Conservation (phyloP, 2,888 invertebrate genomes). For the Epinotia bilunana region DNA sequence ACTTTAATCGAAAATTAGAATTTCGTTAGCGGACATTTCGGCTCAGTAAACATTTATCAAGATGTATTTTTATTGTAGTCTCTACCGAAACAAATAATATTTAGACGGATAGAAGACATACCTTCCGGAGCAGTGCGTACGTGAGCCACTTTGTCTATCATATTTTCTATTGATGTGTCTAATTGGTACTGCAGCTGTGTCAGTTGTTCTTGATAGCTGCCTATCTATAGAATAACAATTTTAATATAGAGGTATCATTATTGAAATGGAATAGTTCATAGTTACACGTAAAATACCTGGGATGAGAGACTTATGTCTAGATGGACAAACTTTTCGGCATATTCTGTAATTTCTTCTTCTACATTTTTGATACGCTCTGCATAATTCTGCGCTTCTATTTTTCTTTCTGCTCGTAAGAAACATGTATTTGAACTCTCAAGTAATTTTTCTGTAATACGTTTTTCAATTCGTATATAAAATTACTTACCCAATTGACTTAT, state of each 20-base stretch:
- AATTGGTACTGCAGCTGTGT: conserved; percentile 36
- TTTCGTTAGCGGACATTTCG: no score
- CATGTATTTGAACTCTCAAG: not conserved
- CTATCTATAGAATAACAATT: conserved; percentile 8
- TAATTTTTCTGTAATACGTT: not conserved
- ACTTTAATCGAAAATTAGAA: no score
- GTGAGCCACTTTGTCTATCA: conserved; percentile 21
- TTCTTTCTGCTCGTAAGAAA: conserved; percentile 6
- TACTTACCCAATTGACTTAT: conserved; percentile 5
- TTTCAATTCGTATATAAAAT: not conserved
- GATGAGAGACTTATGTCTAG: conserved; percentile 23
- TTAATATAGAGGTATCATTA: not conserved
- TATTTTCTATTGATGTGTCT: conserved; percentile 28
- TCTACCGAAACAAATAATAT: not conserved
- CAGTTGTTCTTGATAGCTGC: conserved; percentile 35
- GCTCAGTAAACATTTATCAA: no score
- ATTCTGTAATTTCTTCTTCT: conserved; percentile 28
- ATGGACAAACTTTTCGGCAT: conserved; percentile 10
- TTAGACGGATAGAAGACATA: not conserved
- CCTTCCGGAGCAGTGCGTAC: conserved; percentile 31
- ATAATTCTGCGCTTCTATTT: conserved; percentile 18
- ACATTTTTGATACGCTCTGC: conserved; percentile 22
- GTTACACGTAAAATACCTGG: conserved; percentile 12
- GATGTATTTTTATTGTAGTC: no score
- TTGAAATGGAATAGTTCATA: not conserved